Conservation (phyloP, 2,113 vertebrate genomes). For the Clarias batrachus region DNA sequence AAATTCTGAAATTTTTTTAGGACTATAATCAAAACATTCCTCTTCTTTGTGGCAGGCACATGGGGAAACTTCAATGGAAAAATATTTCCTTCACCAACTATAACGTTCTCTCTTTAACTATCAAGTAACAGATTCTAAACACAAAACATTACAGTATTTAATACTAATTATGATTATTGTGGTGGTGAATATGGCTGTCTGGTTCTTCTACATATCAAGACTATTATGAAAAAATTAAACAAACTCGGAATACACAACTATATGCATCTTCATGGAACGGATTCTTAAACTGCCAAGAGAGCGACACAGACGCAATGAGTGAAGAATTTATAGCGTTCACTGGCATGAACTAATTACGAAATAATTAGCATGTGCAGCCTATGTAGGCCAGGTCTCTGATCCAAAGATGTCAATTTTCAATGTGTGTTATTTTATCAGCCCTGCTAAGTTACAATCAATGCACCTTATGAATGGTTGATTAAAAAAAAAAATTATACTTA, state of each 20-base stretch:
- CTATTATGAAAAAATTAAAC: background rate
- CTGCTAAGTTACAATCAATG: background rate
- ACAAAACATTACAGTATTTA: background rate
- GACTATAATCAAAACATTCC: background rate
- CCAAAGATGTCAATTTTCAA: slow-evolving; percentile 26
- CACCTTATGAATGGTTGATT: background rate
- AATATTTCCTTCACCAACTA: background rate
- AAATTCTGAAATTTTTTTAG: background rate
- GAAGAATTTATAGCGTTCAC: slow-evolving; percentile 17
- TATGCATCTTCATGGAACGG: background rate
- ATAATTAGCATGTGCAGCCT: slow-evolving; percentile 33
- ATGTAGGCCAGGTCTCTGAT: slow-evolving; percentile 43
- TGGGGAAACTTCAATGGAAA: background rate
- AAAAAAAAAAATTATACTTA: background rate
- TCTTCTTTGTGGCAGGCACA: background rate
- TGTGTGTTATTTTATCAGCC: slow-evolving; percentile 19
- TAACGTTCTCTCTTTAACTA: background rate
- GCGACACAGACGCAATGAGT: slow-evolving; percentile 14
- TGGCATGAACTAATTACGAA: slow-evolving; percentile 43
- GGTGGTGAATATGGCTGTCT: background rate
- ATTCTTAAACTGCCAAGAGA: background rate
- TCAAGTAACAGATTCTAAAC: background rate
- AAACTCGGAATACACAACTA: background rate
- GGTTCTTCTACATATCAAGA: background rate
- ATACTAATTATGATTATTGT: background rate